Evolutionary conservation across 2,888 invertebrate genomes (phyloP).

Genomic region (Osedax frankpressi): DNA sequence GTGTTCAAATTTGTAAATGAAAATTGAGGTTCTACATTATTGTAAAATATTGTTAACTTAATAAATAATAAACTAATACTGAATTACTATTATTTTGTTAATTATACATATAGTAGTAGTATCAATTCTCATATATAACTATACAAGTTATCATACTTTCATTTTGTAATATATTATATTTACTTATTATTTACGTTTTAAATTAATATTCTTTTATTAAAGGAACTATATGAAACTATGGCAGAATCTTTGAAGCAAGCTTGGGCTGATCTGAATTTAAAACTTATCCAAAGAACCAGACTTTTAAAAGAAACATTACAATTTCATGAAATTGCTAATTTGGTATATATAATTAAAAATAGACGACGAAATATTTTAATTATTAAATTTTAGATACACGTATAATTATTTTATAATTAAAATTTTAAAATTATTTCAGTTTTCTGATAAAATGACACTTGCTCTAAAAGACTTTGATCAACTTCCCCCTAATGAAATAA

Average conservation of each 20-base stretch:
- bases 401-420: not conserved
- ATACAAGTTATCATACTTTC: not conserved
- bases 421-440: slow-evolving; percentile 46
- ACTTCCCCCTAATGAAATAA: slow-evolving; percentile 58
- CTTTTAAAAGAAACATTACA: not conserved
- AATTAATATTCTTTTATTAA: slow-evolving; percentile 32
- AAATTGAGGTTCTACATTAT: too few species aligned
- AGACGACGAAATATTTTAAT: not conserved
- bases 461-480: slow-evolving; percentile 60
- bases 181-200: not conserved
- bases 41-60: too few species aligned
- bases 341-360: not conserved
- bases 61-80: too few species aligned
- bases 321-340: not conserved
- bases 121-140: not conserved
- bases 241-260: slow-evolving; percentile 56
- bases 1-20: too few species aligned
- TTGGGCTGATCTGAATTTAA: slow-evolving; percentile 70
- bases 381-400: not conserved
- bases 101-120: too few species aligned
- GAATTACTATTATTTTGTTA: too few species aligned
- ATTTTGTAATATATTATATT: not conserved
- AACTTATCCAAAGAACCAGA: slow-evolving; percentile 38
- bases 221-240: slow-evolving; percentile 76
- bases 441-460: slow-evolving; percentile 57